phyloP scores from a whole-genome alignment of 2,797 vertebrate species.

The Molossus molossus region DNA sequence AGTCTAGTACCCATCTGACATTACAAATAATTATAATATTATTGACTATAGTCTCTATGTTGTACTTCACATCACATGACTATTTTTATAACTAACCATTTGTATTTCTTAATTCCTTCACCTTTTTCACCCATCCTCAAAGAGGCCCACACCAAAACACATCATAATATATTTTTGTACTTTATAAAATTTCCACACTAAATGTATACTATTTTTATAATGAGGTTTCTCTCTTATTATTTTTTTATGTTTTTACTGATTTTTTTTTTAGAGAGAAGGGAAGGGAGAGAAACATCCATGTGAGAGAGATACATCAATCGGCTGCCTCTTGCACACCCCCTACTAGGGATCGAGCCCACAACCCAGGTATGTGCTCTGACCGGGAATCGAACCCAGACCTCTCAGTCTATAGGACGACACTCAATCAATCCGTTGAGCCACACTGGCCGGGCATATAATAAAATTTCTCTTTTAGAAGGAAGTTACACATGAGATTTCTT shows the following conservation, averaged over 20 bases:
- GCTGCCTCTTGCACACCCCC: no score
- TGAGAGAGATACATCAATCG: no score
- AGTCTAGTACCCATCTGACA: neutral
- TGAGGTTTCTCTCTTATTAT: neutral
- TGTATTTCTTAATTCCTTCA: neutral
- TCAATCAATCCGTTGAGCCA: no score
- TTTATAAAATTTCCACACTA: neutral
- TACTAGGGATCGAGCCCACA: no score
- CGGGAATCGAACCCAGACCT: no score
- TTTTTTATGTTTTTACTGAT: no score
- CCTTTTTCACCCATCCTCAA: neutral
- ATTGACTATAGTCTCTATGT: neutral
- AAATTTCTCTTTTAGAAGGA: neutral
- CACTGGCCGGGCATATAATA: no score
- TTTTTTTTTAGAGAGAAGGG: no score
- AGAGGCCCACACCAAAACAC: neutral
- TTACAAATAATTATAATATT: neutral
- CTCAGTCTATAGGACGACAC: no score
- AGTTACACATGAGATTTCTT: constrained; percentile 30
- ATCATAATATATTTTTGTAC: neutral
- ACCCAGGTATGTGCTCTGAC: no score
- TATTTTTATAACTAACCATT: neutral
- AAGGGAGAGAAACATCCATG: no score
- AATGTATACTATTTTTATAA: constrained; percentile 33
- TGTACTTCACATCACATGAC: neutral